Conservation (phyloP, 2,113 vertebrate genomes). For the Phalacrocorax aristotelis region DNA sequence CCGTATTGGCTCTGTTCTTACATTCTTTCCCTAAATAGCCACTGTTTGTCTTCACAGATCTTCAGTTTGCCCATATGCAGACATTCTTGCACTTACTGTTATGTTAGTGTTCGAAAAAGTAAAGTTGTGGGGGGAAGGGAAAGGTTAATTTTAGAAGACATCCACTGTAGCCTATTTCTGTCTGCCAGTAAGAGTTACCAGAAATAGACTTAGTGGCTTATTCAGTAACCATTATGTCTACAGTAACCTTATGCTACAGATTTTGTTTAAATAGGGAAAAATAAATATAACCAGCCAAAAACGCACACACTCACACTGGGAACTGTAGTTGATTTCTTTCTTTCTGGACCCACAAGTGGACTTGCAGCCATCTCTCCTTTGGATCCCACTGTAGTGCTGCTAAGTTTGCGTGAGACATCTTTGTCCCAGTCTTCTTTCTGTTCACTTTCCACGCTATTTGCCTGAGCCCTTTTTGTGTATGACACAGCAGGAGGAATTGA, state of each 20-base stretch:
- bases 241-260: not conserved
- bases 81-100: not conserved
- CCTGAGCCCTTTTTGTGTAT: slow-evolving; percentile 92
- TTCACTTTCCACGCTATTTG: slow-evolving; percentile 93
- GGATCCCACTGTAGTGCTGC: slow-evolving; percentile 83
- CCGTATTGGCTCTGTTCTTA: not conserved
- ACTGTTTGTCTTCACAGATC: not conserved
- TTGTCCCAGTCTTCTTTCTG: slow-evolving; percentile 94
- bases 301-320: slow-evolving; percentile 82
- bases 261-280: slow-evolving; percentile 16
- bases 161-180: slow-evolving; percentile 27
- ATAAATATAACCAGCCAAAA: not conserved
- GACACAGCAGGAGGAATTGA: slow-evolving; percentile 91
- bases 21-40: not conserved
- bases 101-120: not conserved
- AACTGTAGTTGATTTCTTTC: slow-evolving; percentile 86
- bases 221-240: not conserved
- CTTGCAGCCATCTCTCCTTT: slow-evolving; percentile 91
- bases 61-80: not conserved
- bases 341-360: slow-evolving; percentile 90
- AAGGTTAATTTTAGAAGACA: slow-evolving; percentile 36
- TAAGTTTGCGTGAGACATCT: slow-evolving; percentile 83
- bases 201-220: slow-evolving; percentile 22
- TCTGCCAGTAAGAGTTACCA: slow-evolving; percentile 13
- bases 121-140: not conserved